Base-by-base conservation (phyloP, 2,113 vertebrate genomes). In the Gallinago media region DNA sequence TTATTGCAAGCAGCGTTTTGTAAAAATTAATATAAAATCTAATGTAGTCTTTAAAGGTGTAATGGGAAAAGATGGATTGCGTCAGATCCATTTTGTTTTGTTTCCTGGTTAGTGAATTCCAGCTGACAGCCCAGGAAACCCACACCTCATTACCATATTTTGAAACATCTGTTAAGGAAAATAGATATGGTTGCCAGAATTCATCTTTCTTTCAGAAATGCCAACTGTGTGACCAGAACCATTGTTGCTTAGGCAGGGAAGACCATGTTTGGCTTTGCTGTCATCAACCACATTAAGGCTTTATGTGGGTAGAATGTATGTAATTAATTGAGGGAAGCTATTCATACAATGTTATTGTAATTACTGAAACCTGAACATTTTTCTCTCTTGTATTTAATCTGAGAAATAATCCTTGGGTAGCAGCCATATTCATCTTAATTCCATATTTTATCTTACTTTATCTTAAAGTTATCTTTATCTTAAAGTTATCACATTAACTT, bases 161-260 rank as follows among this genome's bases (percentile, higher is more conserved):
- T 71, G 79, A 93, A 95, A 92, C 90, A 96, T 93, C 96, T 97
- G 92, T 78, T 96, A 80, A 88, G 79, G 67, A 93, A 92, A 93
- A 94, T 42, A 91, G 62, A 54, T 83, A 46, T 73, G 38, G 71
- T 83, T 92, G 82, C 71, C 82, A 93, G 72, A 88, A 93, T 92
- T 83, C 32, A 29, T 94, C 63, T 95, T 90, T 55, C 67, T 94
- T 90, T 89, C 92, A 93, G 50, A 83, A 90, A 31, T 83, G 79
- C 63, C 88, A 86, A 14, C 47, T 77, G 27, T n/a, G 19, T 75
- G 76, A 95, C 61, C 32, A 88, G 59, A 63, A 63, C 50, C 29
- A 26, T 92, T 91, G 82, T 50, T 84, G 16, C 59, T 85, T 54
- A 87, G 50, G 63, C 87, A 87, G 52, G 56, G 78, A 92, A 71